Conservation (phyloP, 2,888 invertebrate species). For the Margaritifera margaritifera region DNA sequence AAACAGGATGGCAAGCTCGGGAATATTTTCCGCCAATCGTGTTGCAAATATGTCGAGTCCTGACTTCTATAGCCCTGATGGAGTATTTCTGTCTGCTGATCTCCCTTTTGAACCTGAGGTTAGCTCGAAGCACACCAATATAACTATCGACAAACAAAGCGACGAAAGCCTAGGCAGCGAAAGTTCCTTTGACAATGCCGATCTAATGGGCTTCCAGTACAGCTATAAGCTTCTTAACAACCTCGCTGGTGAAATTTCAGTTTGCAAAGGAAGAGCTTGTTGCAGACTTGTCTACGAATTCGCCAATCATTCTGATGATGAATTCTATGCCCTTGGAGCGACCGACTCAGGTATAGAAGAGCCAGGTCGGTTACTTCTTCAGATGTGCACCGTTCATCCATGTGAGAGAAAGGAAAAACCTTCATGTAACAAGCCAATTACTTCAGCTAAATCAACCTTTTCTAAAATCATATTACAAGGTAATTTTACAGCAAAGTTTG, state of each 20-base stretch:
- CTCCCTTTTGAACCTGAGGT: slow-evolving; percentile 13
- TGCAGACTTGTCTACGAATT: slow-evolving; percentile 27
- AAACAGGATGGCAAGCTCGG: slow-evolving; percentile 76
- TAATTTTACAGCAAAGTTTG: slow-evolving; percentile 15
- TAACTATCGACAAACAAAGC: slow-evolving; percentile 2
- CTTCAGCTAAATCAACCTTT: slow-evolving; percentile 20
- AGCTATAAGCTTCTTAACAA: slow-evolving; percentile 14
- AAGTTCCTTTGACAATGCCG: too few species aligned
- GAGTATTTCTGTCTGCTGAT: slow-evolving; percentile 42
- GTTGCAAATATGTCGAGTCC: slow-evolving; percentile 33
- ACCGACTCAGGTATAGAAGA: slow-evolving; percentile 14
- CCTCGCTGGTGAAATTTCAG: slow-evolving; percentile 1
- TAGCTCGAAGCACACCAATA: too few species aligned
- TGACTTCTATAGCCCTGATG: slow-evolving; percentile 16
- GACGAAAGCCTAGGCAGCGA: slow-evolving; percentile 16
- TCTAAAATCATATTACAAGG: slow-evolving; percentile 26
- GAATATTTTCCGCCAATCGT: slow-evolving; percentile 79
- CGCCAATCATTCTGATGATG: slow-evolving; percentile 13
- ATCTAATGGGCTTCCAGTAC: slow-evolving; percentile 13
- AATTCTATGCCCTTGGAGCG: slow-evolving; percentile 19
- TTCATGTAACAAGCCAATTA: slow-evolving; percentile 17
- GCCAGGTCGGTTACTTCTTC: slow-evolving; percentile 29
- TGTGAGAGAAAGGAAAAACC: slow-evolving; percentile 13
- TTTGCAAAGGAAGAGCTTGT: slow-evolving; percentile 16
- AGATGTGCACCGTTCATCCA: slow-evolving; percentile 30